These are phyloP conservation scores for Corythornis leucogaster DNA, from an alignment of 2,797 vertebrate species.

Conservation along the genomic window DNA sequence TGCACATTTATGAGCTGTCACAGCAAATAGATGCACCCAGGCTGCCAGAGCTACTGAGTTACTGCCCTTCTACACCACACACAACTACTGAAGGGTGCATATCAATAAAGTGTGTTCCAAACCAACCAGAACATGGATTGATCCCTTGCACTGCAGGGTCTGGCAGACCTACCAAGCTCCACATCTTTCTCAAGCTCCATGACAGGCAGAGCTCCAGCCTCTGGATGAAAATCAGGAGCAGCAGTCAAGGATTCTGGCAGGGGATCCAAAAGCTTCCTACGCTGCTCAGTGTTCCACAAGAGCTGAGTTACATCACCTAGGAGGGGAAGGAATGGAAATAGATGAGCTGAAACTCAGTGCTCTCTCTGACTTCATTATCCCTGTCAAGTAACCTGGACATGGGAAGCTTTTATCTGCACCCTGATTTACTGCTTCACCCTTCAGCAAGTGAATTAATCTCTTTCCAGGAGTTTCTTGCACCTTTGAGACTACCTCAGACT, in stretches of 20 bases:
- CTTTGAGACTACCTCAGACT: neutral
- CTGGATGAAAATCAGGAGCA: conserved; percentile 66
- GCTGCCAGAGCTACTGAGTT: neutral
- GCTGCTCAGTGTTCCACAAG: conserved; percentile 64
- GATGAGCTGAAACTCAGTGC: neutral
- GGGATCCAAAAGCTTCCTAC: conserved; percentile 72
- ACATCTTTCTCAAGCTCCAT: conserved; percentile 71
- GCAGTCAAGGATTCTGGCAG: conserved; percentile 65
- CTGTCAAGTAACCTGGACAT: neutral
- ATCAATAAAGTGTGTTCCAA: neutral
- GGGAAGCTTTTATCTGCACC: neutral
- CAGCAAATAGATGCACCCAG: neutral
- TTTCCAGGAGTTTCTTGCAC: neutral
- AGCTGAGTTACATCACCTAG: conserved; percentile 49
- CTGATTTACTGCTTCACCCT: neutral
- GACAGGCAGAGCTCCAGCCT: conserved; percentile 76
- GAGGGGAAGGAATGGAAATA: neutral
- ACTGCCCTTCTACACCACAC: neutral
- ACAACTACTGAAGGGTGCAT: neutral
- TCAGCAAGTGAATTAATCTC: neutral
- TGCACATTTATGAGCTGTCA: neutral
- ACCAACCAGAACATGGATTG: neutral
- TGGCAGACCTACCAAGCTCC: conserved; percentile 78
- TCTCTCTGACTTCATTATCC: no score
- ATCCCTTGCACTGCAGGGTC: neutral